These are phyloP conservation scores for Lysandra bellargus DNA, from an alignment of 2,888 invertebrate species.

Conservation along the genomic window DNA sequence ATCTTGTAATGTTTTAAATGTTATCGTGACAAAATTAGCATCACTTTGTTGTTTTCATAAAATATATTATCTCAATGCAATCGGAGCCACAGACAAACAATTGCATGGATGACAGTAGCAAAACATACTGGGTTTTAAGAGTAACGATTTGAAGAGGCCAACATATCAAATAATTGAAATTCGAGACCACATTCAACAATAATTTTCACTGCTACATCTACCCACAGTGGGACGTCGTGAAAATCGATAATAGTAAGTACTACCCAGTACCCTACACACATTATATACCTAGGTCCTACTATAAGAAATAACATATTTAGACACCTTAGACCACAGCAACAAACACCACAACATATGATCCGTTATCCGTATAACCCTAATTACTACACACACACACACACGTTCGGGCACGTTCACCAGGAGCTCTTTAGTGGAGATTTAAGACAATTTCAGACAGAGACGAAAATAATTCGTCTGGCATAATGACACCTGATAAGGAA, in stretches of 20 bases:
- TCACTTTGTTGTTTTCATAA: too few relatives aligned
- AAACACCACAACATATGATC: conserved; percentile 3
- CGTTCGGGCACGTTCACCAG: neutral
- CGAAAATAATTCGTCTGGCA: neutral
- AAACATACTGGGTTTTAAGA: neutral
- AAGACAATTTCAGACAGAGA: neutral
- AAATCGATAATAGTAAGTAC: neutral
- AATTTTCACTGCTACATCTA: neutral
- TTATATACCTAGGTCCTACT: conserved; percentile 30
- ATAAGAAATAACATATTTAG: conserved; percentile 29
- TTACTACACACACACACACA: neutral
- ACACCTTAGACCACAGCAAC: neutral
- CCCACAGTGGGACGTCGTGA: neutral
- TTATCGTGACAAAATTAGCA: neutral
- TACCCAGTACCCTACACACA: neutral
- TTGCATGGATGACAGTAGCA: neutral
- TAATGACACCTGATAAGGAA: neutral
- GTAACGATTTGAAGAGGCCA: neutral
- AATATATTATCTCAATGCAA: too few relatives aligned
- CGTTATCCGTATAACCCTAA: neutral
- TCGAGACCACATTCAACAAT: neutral
- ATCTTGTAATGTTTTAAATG: neutral
- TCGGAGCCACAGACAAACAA: neutral
- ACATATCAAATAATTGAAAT: neutral
- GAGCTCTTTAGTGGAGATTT: neutral